A percentile compares a stretch with the other conserved stretches of the same genome.
These are phyloP conservation scores for Psophia crepitans DNA, from an alignment of 2,113 vertebrate species.

Conservation along the genomic window DNA sequence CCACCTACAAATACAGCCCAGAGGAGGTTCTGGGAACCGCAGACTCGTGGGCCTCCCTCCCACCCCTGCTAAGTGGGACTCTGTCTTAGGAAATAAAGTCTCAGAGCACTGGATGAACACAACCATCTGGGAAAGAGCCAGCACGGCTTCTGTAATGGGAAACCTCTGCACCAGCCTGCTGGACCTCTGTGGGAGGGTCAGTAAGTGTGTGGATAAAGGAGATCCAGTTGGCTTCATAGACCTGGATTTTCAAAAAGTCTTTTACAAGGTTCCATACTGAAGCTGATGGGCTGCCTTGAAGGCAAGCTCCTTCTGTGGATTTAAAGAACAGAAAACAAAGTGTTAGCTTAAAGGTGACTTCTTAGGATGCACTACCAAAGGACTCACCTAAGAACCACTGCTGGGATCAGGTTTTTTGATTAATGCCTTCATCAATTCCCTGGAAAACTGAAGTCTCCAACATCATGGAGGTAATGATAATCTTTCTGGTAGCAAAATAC, in stretches of 20 bases:
- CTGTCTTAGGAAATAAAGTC: not conserved
- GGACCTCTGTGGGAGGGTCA: not conserved
- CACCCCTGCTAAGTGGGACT: too few relatives aligned
- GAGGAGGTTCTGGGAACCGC: not conserved
- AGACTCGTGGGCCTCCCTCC: not conserved
- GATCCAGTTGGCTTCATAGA: not conserved
- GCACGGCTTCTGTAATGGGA: not conserved
- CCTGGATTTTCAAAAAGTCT: not conserved
- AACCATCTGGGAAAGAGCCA: not conserved
- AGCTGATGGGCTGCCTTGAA: not conserved
- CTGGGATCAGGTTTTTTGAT: not conserved
- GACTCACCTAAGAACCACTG: not conserved
- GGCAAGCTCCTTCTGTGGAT: not conserved
- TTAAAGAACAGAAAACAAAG: not conserved
- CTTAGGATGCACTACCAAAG: not conserved
- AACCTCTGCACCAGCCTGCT: not conserved
- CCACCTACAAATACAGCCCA: not conserved
- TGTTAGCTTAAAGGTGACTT: not conserved
- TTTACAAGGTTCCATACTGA: not conserved
- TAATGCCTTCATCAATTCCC: not conserved
- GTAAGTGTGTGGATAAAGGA: not conserved
- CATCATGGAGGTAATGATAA: not conserved
- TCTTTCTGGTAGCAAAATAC: not conserved
- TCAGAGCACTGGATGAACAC: not conserved
- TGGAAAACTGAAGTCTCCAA: not conserved